phyloP scores from a whole-genome alignment of 2,888 invertebrate genomes.

The Drosophila monieri region DNA sequence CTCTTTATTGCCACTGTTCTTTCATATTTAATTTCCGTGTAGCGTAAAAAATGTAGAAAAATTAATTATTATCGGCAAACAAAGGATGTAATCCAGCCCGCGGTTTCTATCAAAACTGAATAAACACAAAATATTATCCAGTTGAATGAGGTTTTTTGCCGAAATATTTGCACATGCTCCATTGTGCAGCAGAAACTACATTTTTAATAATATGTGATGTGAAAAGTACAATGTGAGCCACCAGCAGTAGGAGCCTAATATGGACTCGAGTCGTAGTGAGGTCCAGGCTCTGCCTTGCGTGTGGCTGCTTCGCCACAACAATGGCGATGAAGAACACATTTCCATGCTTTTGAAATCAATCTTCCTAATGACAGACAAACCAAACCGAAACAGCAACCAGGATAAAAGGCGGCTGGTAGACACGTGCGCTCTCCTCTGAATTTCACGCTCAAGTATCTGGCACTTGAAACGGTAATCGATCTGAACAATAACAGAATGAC shows the following conservation, averaged over 20 bases:
- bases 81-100: not conserved
- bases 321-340: slow-evolving; percentile 49
- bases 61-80: slow-evolving; percentile 1
- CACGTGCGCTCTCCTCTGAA: slow-evolving; percentile 64
- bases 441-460: slow-evolving; percentile 76
- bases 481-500: slow-evolving; percentile 62
- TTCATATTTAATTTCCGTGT: not conserved
- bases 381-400: slow-evolving; percentile 29
- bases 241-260: not conserved
- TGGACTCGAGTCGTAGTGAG: slow-evolving; percentile 3
- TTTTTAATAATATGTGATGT: not conserved
- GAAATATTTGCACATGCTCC: not conserved
- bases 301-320: slow-evolving; percentile 51
- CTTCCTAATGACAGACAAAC: slow-evolving; percentile 74
- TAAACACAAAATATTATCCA: not conserved
- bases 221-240: not conserved
- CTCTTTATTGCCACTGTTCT: slow-evolving; percentile 8
- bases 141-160: not conserved
- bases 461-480: slow-evolving; percentile 74
- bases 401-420: slow-evolving; percentile 52
- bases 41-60: not conserved
- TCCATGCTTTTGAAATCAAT: slow-evolving; percentile 72
- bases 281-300: slow-evolving; percentile 30
- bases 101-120: slow-evolving; percentile 39
- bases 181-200: not conserved